phyloP scores from a whole-genome alignment of 2,797 vertebrate genomes.

The Premnoplex brunnescens region DNA sequence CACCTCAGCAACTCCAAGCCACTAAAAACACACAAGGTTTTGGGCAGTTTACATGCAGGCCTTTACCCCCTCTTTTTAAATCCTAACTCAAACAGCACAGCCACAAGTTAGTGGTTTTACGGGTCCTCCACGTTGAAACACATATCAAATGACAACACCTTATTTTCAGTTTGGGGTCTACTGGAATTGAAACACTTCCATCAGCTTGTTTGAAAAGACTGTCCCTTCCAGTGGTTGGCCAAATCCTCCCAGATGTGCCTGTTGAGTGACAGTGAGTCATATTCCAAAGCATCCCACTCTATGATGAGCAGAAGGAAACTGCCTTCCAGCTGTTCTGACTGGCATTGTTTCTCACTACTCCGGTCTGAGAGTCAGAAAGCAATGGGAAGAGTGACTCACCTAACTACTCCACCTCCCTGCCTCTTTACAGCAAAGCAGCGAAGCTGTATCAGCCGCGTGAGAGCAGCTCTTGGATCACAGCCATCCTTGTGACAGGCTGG shows the following conservation, averaged over 20 bases:
- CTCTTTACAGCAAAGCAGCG: neutral
- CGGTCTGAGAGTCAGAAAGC: neutral
- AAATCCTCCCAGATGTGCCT: neutral
- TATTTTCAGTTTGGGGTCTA: neutral
- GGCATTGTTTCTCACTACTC: neutral
- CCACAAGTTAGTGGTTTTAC: neutral
- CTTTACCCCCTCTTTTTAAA: neutral
- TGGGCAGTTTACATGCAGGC: neutral
- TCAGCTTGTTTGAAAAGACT: neutral
- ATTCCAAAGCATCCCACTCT: neutral
- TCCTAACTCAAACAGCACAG: neutral
- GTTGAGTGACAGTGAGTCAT: neutral
- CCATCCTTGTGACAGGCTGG: neutral
- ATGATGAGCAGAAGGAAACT: neutral
- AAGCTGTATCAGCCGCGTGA: neutral
- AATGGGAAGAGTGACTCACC: neutral
- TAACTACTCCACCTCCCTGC: neutral
- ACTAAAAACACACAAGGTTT: neutral
- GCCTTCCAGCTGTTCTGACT: neutral
- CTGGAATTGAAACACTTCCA: neutral
- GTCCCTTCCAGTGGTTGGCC: neutral
- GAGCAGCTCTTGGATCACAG: neutral
- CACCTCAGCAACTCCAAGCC: neutral
- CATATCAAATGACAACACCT: neutral
- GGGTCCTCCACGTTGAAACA: neutral